A percentile compares a stretch with the other conserved stretches of the same genome.
These are phyloP conservation scores for Ptyas mucosa DNA, from an alignment of 2,113 vertebrate species.

Conservation along the genomic window DNA sequence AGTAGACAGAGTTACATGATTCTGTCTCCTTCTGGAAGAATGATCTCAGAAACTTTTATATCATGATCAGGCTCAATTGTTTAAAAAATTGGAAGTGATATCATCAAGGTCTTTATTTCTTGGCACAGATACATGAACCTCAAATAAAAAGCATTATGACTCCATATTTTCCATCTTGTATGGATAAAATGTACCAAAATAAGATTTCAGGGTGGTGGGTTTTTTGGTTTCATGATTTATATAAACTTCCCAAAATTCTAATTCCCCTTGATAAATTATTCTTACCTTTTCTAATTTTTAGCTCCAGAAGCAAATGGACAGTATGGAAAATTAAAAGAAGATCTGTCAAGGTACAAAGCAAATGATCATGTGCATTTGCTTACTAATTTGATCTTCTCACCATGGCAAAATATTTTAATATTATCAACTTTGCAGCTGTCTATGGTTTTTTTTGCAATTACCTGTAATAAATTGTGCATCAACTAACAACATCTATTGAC, in stretches of 20 bases:
- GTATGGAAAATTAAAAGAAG: constrained; percentile 33
- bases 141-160: neutral
- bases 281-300: constrained; percentile 13
- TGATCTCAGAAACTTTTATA: neutral
- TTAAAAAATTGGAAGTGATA: neutral
- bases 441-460: constrained; percentile 33
- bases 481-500: constrained; percentile 18
- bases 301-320: constrained; percentile 10
- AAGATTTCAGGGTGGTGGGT: neutral
- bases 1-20: neutral
- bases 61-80: neutral
- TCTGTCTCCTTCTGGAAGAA: neutral
- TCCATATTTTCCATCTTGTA: neutral
- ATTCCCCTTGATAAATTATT: neutral
- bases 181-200: neutral
- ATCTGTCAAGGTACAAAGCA: constrained; percentile 44
- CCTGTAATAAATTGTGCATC: constrained; percentile 25
- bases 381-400: neutral
- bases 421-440: constrained; percentile 6
- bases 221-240: too few relatives aligned
- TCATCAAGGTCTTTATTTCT: neutral
- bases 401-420: neutral
- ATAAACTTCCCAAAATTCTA: neutral
- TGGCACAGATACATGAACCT: neutral
- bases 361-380: constrained; percentile 13